Percentiles rank a stretch among this genome's conserved stretches.
These are phyloP conservation scores for Anas bernieri DNA, from an alignment of 2,797 vertebrate species.

Conservation along the genomic window DNA sequence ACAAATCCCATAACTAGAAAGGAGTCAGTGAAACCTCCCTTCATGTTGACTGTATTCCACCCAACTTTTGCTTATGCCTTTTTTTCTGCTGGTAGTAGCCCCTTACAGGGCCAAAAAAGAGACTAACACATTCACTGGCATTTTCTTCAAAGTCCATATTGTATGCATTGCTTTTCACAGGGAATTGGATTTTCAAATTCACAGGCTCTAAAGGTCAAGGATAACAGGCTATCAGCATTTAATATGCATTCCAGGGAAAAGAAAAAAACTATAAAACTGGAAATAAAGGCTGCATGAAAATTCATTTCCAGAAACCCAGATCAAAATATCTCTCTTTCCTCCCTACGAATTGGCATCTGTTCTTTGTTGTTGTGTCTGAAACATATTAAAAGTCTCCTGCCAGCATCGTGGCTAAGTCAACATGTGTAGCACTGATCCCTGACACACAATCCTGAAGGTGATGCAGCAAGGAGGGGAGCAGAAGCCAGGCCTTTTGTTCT, in stretches of 20 bases:
- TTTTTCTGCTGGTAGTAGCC: background rate
- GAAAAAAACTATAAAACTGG: conserved; percentile 38
- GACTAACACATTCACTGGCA: conserved; percentile 40
- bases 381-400: conserved; percentile 57
- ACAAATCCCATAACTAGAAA: background rate
- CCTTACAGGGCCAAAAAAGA: conserved; percentile 1
- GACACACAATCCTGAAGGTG: conserved; percentile 59
- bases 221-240: conserved; percentile 75
- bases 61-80: background rate
- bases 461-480: background rate
- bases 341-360: conserved; percentile 18
- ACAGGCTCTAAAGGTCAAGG: conserved; percentile 65
- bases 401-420: conserved; percentile 45
- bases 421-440: conserved; percentile 65
- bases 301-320: conserved; percentile 54
- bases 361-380: conserved; percentile 62
- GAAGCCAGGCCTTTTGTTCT: conserved; percentile 25
- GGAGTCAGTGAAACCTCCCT: background rate
- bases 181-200: conserved; percentile 77
- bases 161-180: conserved; percentile 49
- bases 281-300: conserved; percentile 68
- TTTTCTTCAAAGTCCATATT: conserved; percentile 57
- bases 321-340: conserved; percentile 59
- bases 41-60: background rate
- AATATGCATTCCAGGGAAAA: conserved; percentile 67